Base-by-base conservation (phyloP, 2,113 vertebrate species). In the Oreamnos americanus region DNA sequence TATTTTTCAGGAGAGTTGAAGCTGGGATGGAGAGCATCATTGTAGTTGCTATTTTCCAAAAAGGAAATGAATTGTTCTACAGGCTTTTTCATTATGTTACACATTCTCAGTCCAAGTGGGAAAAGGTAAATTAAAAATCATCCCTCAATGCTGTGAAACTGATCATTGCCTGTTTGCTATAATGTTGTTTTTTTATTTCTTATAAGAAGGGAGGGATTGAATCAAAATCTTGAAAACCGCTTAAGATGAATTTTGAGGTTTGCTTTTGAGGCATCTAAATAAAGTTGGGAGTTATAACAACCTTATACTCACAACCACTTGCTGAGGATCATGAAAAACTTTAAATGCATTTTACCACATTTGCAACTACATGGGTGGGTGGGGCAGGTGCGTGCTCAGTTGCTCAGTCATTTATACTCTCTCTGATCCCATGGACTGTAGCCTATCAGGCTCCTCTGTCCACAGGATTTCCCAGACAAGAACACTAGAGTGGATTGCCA, bases 51-150 rank as follows among this genome's bases (percentile, higher is more conserved):
- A 5, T 87, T 87, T 39, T 90, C 47, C 71, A 12, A 87, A 67
- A 36, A 58, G 67, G 36, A 92, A 95, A 78, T 90, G 28, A 55
- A 62, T 45, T 85, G 33, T 90, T 81, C 87, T 47, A 49, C 16
- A 16, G 91, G 15, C 5, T 82, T 43, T 83, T 84, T 64, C 81
- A 33, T 71, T 53, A 36, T 15, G 39, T 60, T 64, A 25, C 49
- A 36, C 33, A 89, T 49, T 39, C 14, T 93, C 67, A 71, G 55
- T 45, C 58, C 74, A 86, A 33, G 7, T 95, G 53, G 79, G 57
- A 95, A 57, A 39, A 36, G 30, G 9, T 79, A 90, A 81, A 91
- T 93, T 92, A 87, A 62, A 79, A 97, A 49, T 3, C 53, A 47
- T 39, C 23, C 87, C 83, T 86, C 13, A 51, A 45, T 47, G 9